phyloP scores from a whole-genome alignment of 1,140 invertebrate species.

The Thalassaphorura encarpata region DNA sequence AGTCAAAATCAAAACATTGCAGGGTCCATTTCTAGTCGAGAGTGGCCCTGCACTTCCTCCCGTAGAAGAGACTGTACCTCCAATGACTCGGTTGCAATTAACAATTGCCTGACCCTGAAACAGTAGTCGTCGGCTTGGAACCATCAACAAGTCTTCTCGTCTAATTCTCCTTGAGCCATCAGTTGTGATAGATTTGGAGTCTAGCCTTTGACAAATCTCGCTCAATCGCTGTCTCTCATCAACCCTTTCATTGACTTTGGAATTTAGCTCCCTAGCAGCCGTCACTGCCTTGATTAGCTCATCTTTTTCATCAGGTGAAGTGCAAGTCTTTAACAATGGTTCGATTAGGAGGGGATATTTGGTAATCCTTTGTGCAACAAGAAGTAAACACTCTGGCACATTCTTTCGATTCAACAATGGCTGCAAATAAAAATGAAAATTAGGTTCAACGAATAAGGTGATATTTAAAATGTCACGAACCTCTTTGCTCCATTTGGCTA shows the following conservation, averaged over 20 bases:
- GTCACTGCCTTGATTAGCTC: conserved; percentile 59
- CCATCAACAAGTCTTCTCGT: conserved; percentile 81
- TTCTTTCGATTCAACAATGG: conserved; percentile 84
- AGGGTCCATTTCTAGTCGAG: conserved; percentile 9
- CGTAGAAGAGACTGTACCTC: neutral
- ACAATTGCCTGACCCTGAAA: conserved; percentile 36
- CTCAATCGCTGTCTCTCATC: conserved; percentile 79
- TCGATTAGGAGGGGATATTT: conserved; percentile 91
- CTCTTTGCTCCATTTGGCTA: conserved; percentile 26
- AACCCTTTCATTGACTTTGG: conserved; percentile 75
- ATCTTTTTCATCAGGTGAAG: conserved; percentile 60
- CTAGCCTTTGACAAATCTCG: conserved; percentile 85
- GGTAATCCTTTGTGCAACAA: conserved; percentile 85
- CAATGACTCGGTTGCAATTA: conserved; percentile 13
- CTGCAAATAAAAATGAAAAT: conserved; percentile 38
- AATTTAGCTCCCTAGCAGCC: conserved; percentile 36
- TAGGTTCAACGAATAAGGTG: neutral
- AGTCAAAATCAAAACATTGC: conserved; percentile 26
- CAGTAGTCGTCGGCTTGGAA: conserved; percentile 62
- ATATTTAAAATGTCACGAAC: conserved; percentile 10
- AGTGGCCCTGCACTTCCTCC: neutral
- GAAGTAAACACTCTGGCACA: conserved; percentile 86
- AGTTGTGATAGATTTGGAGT: conserved; percentile 77
- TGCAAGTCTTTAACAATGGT: conserved; percentile 78
- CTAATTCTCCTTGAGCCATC: conserved; percentile 80